phyloP scores from a whole-genome alignment of 2,113 vertebrate species.

The Ascaphus truei region DNA sequence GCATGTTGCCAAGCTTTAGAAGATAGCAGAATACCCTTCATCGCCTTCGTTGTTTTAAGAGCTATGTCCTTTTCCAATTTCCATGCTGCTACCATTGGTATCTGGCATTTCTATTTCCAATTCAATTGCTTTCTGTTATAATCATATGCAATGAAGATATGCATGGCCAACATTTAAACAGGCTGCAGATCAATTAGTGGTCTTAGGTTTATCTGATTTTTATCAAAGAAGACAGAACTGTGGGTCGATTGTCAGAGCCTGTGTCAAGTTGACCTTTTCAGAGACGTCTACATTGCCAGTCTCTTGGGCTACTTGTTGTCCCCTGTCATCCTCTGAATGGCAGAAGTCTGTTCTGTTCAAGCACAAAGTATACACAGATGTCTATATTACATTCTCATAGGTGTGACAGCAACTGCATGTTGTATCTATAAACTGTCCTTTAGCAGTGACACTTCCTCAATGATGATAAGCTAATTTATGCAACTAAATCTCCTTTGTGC shows the following conservation, averaged over 20 bases:
- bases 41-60: slow-evolving; percentile 42
- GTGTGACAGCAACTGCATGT: slow-evolving; percentile 97
- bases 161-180: slow-evolving; percentile 88
- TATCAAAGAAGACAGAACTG: slow-evolving; percentile 96
- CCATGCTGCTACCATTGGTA: slow-evolving; percentile 66
- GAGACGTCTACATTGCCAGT: slow-evolving; percentile 83
- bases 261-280: slow-evolving; percentile 99
- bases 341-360: slow-evolving; percentile 97
- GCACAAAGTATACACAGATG: slow-evolving; percentile 99
- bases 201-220: slow-evolving; percentile 99
- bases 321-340: slow-evolving; percentile 95
- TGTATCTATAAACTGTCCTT: slow-evolving; percentile 99
- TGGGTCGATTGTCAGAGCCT: slow-evolving; percentile 97
- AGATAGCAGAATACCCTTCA: slow-evolving; percentile 50
- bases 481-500: slow-evolving; percentile 96
- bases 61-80: slow-evolving; percentile 58
- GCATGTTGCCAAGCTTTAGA: slow-evolving; percentile 52
- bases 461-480: slow-evolving; percentile 98
- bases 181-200: slow-evolving; percentile 85
- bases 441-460: slow-evolving; percentile 96
- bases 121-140: slow-evolving; percentile 74
- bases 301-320: slow-evolving; percentile 86
- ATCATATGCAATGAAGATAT: slow-evolving; percentile 87
- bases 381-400: slow-evolving; percentile 93
- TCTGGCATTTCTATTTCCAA: slow-evolving; percentile 64